phyloP scores from a whole-genome alignment of 2,888 invertebrate genomes.

The Orthonychiurus folsomi region DNA sequence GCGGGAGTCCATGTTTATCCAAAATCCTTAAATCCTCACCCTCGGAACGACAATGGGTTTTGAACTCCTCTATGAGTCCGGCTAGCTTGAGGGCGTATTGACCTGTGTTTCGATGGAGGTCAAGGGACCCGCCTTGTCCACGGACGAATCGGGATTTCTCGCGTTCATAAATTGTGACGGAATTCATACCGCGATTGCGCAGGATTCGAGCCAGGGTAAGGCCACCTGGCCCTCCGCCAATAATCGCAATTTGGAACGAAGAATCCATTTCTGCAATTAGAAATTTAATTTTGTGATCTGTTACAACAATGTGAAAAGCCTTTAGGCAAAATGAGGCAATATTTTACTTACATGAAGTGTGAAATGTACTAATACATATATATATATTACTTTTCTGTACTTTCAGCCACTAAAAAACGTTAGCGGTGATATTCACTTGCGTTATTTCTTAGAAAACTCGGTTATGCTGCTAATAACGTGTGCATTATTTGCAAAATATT shows the following conservation, averaged over 20 bases:
- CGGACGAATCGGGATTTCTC: constrained; percentile 7
- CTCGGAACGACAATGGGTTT: neutral
- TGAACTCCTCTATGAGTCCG: constrained; percentile 4
- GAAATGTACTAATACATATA: too few relatives aligned
- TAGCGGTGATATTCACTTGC: too few relatives aligned
- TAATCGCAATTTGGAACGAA: neutral
- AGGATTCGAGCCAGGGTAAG: neutral
- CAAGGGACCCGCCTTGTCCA: neutral
- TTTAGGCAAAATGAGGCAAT: too few relatives aligned
- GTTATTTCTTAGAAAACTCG: too few relatives aligned
- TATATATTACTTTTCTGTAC: too few relatives aligned
- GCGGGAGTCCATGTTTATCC: neutral
- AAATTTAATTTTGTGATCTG: too few relatives aligned
- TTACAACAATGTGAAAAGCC: too few relatives aligned
- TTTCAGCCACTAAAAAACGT: too few relatives aligned
- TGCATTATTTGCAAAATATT: too few relatives aligned
- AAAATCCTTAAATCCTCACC: neutral
- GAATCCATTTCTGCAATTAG: neutral
- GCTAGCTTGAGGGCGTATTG: neutral
- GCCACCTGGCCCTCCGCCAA: neutral
- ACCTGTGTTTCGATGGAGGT: neutral
- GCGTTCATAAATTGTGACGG: neutral
- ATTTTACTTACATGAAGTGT: too few relatives aligned
- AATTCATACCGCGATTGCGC: neutral
- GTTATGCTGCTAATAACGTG: too few relatives aligned